These are phyloP conservation scores for Agelas oroides DNA, from an alignment of 37 sponge, comb jelly and placozoan species.

Conservation along the genomic window DNA sequence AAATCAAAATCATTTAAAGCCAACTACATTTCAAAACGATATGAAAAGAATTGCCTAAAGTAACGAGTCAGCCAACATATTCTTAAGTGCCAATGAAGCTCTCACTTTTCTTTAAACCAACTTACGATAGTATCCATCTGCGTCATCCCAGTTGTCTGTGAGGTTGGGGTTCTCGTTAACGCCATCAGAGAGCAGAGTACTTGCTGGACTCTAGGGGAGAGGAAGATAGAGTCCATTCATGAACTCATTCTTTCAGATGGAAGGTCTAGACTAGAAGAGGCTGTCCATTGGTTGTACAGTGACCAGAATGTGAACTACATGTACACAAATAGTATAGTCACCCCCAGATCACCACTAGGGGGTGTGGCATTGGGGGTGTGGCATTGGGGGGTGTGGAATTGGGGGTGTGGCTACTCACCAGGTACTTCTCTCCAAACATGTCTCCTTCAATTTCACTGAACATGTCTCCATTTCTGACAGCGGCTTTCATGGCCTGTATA, in stretches of 20 bases:
- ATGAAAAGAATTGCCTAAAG: too few relatives aligned
- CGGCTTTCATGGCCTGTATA: conserved; percentile 49
- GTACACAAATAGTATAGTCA: too few relatives aligned
- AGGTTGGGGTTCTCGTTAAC: conserved; percentile 86
- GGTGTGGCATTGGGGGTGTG: too few relatives aligned
- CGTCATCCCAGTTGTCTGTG: conserved; percentile 97
- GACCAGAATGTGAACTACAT: background rate
- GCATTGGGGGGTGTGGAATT: too few relatives aligned
- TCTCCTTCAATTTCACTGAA: conserved; percentile 77
- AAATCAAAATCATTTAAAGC: too few relatives aligned
- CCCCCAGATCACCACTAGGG: too few relatives aligned
- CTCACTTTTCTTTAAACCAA: too few relatives aligned
- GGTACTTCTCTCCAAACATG: conserved; percentile 70
- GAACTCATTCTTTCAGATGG: too few relatives aligned
- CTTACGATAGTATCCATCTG: conserved; percentile 95
- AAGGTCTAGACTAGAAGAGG: background rate
- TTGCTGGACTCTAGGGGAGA: conserved; percentile 44
- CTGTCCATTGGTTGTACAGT: background rate
- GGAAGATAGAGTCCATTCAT: too few relatives aligned
- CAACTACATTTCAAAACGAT: too few relatives aligned
- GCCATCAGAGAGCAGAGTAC: conserved; percentile 39
- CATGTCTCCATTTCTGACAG: conserved; percentile 75
- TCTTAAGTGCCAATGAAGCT: too few relatives aligned
- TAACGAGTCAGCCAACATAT: too few relatives aligned
- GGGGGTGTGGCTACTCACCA: conserved; percentile 62